phyloP scores from a whole-genome alignment of 2,797 vertebrate species.

The Tauraco hartlaubi region DNA sequence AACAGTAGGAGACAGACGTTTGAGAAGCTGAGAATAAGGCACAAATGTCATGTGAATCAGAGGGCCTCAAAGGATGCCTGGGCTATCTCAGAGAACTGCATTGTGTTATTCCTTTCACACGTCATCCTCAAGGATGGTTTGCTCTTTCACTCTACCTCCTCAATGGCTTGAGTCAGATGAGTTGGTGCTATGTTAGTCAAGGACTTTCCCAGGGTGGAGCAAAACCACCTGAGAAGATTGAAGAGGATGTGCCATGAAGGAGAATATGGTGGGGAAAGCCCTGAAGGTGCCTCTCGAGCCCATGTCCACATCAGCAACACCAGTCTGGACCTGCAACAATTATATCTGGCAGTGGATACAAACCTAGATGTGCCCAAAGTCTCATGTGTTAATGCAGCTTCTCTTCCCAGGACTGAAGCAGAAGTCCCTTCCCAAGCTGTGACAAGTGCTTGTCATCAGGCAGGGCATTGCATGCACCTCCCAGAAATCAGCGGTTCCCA shows the following conservation, averaged over 20 bases:
- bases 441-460: neutral
- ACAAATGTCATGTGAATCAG: constrained; percentile 56
- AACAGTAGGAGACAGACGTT: neutral
- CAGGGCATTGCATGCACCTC: fast-evolving
- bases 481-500: neutral
- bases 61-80: neutral
- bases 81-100: neutral
- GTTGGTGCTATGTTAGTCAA: fast-evolving
- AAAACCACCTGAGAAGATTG: neutral
- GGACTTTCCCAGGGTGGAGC: neutral
- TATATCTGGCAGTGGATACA: neutral
- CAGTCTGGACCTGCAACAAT: neutral
- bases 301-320: neutral
- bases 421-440: neutral
- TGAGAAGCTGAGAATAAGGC: constrained; percentile 22
- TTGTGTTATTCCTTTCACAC: neutral
- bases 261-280: neutral
- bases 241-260: neutral
- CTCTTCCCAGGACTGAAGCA: neutral
- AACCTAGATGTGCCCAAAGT: neutral
- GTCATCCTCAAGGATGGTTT: constrained; percentile 14
- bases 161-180: neutral
- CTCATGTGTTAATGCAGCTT: neutral
- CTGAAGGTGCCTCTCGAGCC: neutral
- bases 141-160: constrained; percentile 18